These are phyloP conservation scores for Ammodytes marinus DNA, from an alignment of 2,113 vertebrate species.

Conservation along the genomic window DNA sequence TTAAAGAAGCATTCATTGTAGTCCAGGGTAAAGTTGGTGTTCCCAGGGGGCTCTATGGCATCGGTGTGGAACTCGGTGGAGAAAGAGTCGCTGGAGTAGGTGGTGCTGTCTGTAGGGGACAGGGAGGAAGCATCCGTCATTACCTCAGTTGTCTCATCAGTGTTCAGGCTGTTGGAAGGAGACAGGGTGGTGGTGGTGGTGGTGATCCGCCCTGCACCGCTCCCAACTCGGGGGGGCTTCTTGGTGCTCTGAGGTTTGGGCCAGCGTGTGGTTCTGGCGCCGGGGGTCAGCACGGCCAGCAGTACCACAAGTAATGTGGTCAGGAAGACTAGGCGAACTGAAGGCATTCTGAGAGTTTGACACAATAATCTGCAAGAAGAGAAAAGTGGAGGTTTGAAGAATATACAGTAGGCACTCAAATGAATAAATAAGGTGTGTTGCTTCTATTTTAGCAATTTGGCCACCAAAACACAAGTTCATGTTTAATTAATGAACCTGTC, in stretches of 20 bases:
- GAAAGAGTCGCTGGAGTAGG: constrained; percentile 62
- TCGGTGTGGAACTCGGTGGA: constrained; percentile 77
- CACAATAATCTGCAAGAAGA: constrained; percentile 27
- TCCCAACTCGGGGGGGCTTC: constrained; percentile 79
- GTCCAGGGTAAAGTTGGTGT: constrained; percentile 87
- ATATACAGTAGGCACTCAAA: not conserved
- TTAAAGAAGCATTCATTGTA: constrained; percentile 92
- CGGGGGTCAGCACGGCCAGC: constrained; percentile 31
- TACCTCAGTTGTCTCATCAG: constrained; percentile 73
- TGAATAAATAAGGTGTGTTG: too few relatives aligned
- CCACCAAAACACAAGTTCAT: too few relatives aligned
- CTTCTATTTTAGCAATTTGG: too few relatives aligned
- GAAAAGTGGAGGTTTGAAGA: not conserved
- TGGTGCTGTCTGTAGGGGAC: constrained; percentile 73
- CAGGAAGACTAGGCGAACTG: constrained; percentile 65
- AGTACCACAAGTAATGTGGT: constrained; percentile 57
- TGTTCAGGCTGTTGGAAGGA: constrained; percentile 57
- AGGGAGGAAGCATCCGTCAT: constrained; percentile 73
- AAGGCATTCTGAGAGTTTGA: constrained; percentile 55
- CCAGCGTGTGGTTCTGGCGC: constrained; percentile 85
- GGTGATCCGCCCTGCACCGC: constrained; percentile 32
- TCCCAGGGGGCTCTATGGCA: constrained; percentile 79
- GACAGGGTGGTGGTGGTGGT: constrained; percentile 67
- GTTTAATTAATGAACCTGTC: too few relatives aligned
- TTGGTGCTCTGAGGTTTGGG: constrained; percentile 85